These are phyloP conservation scores for Calameuta idolon DNA, from an alignment of 2,888 invertebrate species.

Conservation along the genomic window DNA sequence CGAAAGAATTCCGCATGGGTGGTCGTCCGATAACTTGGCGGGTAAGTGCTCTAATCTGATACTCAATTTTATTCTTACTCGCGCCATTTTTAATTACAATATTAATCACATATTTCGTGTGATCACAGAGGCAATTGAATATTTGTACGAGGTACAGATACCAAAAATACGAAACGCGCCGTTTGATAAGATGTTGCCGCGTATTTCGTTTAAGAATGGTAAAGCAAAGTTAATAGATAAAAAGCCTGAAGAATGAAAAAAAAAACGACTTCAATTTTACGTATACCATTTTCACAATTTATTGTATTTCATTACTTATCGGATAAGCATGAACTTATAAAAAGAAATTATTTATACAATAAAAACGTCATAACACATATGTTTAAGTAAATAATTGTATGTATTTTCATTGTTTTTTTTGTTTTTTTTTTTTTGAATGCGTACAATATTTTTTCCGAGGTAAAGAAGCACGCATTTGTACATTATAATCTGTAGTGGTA, in stretches of 20 bases:
- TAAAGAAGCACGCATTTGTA: not conserved
- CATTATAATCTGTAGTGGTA: not conserved
- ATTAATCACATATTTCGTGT: not conserved
- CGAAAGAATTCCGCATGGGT: not conserved
- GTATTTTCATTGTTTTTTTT: conserved; percentile 13
- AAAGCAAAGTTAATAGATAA: conserved; percentile 23
- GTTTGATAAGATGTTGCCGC: conserved; percentile 45
- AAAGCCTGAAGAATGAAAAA: conserved; percentile 13
- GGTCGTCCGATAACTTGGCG: not conserved
- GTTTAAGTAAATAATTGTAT: conserved; percentile 6
- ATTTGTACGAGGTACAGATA: conserved; percentile 40
- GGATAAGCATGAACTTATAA: not conserved
- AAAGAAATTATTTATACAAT: not conserved
- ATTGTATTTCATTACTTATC: not conserved
- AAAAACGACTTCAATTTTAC: not conserved
- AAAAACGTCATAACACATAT: not conserved
- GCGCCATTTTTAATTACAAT: not conserved
- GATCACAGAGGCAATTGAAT: conserved; percentile 39
- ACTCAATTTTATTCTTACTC: not conserved
- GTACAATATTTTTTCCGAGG: not conserved
- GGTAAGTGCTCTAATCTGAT: not conserved
- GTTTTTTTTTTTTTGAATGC: conserved; percentile 12
- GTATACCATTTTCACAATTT: not conserved
- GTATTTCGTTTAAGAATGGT: conserved; percentile 38
- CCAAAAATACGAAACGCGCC: conserved; percentile 22